phyloP scores from a whole-genome alignment of 2,113 vertebrate species.

The Ondatra zibethicus region DNA sequence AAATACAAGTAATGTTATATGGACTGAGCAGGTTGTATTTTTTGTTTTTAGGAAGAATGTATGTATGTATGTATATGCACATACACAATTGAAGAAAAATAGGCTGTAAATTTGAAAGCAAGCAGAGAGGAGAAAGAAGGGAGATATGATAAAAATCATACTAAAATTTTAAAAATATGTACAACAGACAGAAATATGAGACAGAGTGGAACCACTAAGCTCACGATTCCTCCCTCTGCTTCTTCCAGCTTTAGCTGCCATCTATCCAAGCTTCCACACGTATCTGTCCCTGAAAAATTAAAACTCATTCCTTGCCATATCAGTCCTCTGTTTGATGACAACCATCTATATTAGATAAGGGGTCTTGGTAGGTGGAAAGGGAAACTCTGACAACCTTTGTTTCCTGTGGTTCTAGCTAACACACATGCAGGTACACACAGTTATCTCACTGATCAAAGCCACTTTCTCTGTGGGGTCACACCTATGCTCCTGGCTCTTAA shows the following conservation, averaged over 20 bases:
- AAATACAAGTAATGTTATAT: background rate
- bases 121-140: background rate
- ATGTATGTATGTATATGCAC: background rate
- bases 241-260: background rate
- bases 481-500: too few species aligned
- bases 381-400: accelerated
- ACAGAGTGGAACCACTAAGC: background rate
- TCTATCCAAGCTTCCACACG: background rate
- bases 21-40: background rate
- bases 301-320: too few species aligned
- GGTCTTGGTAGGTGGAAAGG: background rate
- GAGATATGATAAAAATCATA: background rate
- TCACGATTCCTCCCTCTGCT: background rate
- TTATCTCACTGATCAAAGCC: background rate
- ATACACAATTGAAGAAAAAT: background rate
- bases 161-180: background rate
- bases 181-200: background rate
- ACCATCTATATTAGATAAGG: background rate
- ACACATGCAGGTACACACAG: background rate
- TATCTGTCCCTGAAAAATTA: background rate
- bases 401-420: background rate
- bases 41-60: background rate
- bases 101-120: background rate
- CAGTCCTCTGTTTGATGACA: background rate
- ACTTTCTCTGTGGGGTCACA: background rate